A percentile compares a stretch with the other conserved stretches of the same genome.
phyloP scores from a whole-genome alignment of 1,140 invertebrate genomes.

The Cydia amplana region DNA sequence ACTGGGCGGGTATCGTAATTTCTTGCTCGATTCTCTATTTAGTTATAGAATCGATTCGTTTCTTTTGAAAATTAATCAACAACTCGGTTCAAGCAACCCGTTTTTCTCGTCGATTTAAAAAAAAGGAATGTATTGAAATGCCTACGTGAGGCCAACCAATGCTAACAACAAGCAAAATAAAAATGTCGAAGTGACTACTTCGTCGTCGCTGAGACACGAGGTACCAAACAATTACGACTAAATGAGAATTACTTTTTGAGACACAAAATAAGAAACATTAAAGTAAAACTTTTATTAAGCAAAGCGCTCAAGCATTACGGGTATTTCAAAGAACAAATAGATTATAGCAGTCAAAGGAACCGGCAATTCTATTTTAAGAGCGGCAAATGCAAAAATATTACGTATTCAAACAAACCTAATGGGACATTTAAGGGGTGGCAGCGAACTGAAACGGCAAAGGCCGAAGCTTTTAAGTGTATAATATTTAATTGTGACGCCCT shows the following conservation, averaged over 20 bases:
- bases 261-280: conserved; percentile 48
- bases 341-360: conserved; percentile 78
- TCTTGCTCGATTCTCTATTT: conserved; percentile 39
- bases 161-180: conserved; percentile 1
- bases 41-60: conserved; percentile 67
- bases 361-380: conserved; percentile 76
- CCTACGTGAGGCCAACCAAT: conserved; percentile 22
- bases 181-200: neutral
- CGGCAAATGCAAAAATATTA: conserved; percentile 79
- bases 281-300: conserved; percentile 68
- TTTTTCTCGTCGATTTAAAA: conserved; percentile 36
- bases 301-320: conserved; percentile 70
- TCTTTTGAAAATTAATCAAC: conserved; percentile 52
- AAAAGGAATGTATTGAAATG: conserved; percentile 40
- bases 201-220: conserved; percentile 1
- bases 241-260: conserved; percentile 29
- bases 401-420: conserved; percentile 80
- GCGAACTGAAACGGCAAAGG: conserved; percentile 78
- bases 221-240: conserved; percentile 23
- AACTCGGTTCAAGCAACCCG: conserved; percentile 44
- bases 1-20: neutral
- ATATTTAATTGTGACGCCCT: conserved; percentile 81
- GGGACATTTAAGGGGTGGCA: conserved; percentile 79
- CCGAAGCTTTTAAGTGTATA: conserved; percentile 80
- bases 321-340: conserved; percentile 78